Evolutionary conservation across 2,888 invertebrate genomes (phyloP).

Genomic region (Archips crataeganus): DNA sequence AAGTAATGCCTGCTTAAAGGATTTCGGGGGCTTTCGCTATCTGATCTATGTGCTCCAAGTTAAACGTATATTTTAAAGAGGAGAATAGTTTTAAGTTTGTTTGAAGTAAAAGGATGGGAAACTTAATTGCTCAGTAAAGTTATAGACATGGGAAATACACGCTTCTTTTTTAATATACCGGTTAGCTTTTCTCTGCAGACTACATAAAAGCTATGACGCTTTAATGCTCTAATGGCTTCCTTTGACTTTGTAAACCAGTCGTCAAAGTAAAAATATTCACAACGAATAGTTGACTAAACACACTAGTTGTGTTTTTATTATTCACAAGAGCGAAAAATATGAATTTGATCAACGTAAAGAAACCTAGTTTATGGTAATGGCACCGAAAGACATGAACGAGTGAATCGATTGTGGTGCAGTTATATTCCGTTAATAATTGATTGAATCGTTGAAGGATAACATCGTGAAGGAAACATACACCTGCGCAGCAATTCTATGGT

Average conservation of each 20-base stretch:
- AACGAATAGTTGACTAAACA: not conserved
- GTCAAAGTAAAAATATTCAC: not conserved
- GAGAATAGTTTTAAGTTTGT: not conserved
- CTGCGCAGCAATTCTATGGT: no score
- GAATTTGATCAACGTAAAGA: no score
- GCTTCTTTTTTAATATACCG: not conserved
- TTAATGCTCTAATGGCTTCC: conserved; percentile 1
- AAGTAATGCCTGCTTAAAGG: conserved; percentile 6
- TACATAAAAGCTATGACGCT: conserved; percentile 4
- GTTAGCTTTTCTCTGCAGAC: not conserved
- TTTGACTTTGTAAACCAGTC: not conserved
- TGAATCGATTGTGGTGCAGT: no score
- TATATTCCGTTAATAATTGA: no score
- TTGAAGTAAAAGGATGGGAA: not conserved
- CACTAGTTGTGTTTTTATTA: no score
- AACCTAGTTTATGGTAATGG: no score
- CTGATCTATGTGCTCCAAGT: not conserved
- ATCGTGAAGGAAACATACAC: no score
- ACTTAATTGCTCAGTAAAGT: not conserved
- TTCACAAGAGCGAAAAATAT: no score
- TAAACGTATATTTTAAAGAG: not conserved
- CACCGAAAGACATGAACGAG: no score
- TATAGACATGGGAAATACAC: not conserved
- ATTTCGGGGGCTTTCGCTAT: not conserved
- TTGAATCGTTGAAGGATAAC: no score